Percentiles rank a stretch among this genome's conserved stretches.
Conservation (phyloP, 2,888 invertebrate genomes). For the Stenurella melanura region DNA sequence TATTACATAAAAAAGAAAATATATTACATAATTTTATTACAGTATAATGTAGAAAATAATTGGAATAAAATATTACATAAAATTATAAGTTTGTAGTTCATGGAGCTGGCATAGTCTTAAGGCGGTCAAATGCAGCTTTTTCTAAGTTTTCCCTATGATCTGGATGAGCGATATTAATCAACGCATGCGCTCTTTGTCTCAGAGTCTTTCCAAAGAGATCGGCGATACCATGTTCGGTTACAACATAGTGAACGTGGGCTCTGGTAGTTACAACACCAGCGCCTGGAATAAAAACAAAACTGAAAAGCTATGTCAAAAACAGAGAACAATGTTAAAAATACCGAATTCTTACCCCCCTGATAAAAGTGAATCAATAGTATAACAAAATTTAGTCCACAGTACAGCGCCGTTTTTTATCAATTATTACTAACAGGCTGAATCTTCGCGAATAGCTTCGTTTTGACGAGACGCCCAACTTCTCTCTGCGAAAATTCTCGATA, state of each 20-base stretch:
- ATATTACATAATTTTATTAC: constrained; percentile 19
- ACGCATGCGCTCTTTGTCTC: constrained; percentile 90
- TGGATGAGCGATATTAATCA: constrained; percentile 93
- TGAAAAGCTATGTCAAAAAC: not conserved
- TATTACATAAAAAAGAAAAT: constrained; percentile 30
- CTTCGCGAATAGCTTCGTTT: too few relatives aligned
- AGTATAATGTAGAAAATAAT: constrained; percentile 39
- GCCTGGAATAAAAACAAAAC: constrained; percentile 68
- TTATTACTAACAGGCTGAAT: too few relatives aligned
- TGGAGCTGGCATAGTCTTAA: constrained; percentile 83
- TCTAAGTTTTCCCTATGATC: constrained; percentile 89
- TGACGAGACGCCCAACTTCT: too few relatives aligned
- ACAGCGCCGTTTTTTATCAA: too few relatives aligned
- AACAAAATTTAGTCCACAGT: too few relatives aligned
- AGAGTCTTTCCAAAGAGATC: constrained; percentile 91
- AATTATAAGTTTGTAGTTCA: constrained; percentile 40
- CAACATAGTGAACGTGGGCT: constrained; percentile 94
- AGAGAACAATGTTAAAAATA: too few relatives aligned
- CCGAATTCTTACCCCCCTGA: too few relatives aligned
- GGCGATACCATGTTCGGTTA: constrained; percentile 95
- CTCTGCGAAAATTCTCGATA: too few relatives aligned
- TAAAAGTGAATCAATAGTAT: too few relatives aligned
- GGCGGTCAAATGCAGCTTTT: constrained; percentile 89
- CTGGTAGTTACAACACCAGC: constrained; percentile 95
- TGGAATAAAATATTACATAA: constrained; percentile 26